These are phyloP conservation scores for Eciton burchellii DNA, from an alignment of 1,140 invertebrate genomes.

Conservation along the genomic window DNA sequence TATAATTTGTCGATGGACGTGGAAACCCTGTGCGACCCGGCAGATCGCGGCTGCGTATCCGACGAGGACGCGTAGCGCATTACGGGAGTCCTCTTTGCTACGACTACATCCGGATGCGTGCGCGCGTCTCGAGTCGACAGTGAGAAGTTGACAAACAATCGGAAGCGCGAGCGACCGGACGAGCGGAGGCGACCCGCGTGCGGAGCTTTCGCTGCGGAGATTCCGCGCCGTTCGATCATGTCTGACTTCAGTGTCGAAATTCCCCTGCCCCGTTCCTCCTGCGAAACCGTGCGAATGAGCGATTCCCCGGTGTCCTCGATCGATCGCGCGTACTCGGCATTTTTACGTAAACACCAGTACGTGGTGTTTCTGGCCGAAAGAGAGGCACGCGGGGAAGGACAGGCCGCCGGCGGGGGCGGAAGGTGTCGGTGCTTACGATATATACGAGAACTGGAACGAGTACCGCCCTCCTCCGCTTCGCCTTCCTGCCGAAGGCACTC, in stretches of 20 bases:
- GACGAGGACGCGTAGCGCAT: background rate
- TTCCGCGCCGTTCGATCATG: constrained; percentile 31
- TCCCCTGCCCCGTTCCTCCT: background rate
- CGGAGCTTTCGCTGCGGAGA: constrained; percentile 1
- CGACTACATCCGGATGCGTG: background rate
- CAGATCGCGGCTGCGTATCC: constrained; percentile 16
- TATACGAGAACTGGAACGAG: constrained; percentile 58
- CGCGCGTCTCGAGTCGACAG: constrained; percentile 20
- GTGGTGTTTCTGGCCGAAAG: background rate
- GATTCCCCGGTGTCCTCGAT: constrained; percentile 30
- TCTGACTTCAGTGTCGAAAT: constrained; percentile 27
- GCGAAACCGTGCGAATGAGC: constrained; percentile 5
- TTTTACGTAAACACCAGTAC: constrained; percentile 51
- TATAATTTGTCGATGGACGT: constrained; percentile 73
- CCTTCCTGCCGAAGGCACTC: constrained; percentile 60
- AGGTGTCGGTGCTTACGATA: constrained; percentile 48
- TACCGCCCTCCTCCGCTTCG: constrained; percentile 36
- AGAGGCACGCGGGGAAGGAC: background rate
- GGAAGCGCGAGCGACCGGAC: too few species aligned
- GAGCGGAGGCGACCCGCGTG: background rate
- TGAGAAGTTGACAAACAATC: constrained; percentile 60
- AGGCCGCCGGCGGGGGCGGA: constrained; percentile 21
- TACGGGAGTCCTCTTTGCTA: constrained; percentile 10
- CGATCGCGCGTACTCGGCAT: constrained; percentile 46
- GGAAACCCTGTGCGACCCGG: constrained; percentile 33